Percentiles rank a stretch among this genome's conserved stretches.
Conservation (phyloP, 2,113 vertebrate genomes). For the Euleptes europaea region DNA sequence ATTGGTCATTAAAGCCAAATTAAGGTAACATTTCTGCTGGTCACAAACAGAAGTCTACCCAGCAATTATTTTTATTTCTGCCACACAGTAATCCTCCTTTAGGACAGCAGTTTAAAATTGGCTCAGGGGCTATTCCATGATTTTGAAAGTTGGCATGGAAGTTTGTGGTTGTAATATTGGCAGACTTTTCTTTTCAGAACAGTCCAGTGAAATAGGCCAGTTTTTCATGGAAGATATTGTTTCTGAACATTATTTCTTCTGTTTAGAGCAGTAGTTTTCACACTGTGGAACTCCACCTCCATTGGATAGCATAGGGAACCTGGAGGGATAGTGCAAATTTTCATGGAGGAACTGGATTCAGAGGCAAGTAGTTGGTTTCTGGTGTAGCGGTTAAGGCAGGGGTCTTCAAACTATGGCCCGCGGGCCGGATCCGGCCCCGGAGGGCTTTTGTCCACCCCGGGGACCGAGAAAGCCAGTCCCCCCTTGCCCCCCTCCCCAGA, state of each 20-base stretch:
- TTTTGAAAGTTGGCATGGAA: conserved; percentile 28
- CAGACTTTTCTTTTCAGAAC: not conserved
- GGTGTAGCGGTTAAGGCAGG: too few relatives aligned
- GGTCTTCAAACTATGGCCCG: too few relatives aligned
- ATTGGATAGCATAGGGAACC: not conserved
- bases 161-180: conserved; percentile 24
- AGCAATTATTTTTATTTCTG: conserved; percentile 48
- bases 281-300: not conserved
- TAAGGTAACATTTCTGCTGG: conserved; percentile 67
- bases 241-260: not conserved
- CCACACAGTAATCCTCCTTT: conserved; percentile 44
- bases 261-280: not conserved
- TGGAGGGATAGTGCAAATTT: not conserved
- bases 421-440: too few relatives aligned
- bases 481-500: too few relatives aligned
- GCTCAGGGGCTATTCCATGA: not conserved
- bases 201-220: not conserved
- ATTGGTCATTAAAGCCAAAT: conserved; percentile 63
- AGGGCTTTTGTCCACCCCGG: too few relatives aligned
- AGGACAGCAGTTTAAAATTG: conserved; percentile 31
- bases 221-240: not conserved
- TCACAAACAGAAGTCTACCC: conserved; percentile 56
- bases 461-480: too few relatives aligned
- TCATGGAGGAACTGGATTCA: not conserved
- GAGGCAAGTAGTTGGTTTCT: not conserved